Evolutionary conservation across 1,140 invertebrate genomes (phyloP).

Genomic region (Drosophila santomea): DNA sequence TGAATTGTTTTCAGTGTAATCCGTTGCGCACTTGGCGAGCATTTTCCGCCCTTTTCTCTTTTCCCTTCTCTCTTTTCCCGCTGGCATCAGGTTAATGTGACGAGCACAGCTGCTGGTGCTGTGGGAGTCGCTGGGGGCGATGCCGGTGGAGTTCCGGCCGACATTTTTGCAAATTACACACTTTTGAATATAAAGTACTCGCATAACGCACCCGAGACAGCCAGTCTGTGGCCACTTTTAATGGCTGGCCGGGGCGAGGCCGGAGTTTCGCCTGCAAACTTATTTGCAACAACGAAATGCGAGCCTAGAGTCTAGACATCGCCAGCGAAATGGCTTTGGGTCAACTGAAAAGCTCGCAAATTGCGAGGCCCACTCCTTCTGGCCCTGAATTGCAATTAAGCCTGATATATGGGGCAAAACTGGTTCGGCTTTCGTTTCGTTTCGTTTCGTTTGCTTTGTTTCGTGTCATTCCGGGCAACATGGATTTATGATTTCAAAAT

Average conservation of each 20-base stretch:
- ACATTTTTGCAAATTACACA: slow-evolving; percentile 80
- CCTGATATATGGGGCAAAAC: slow-evolving; percentile 51
- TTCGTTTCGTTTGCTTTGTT: slow-evolving; percentile 19
- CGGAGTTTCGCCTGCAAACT: slow-evolving; percentile 29
- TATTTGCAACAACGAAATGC: slow-evolving; percentile 7
- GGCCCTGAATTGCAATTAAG: slow-evolving; percentile 53
- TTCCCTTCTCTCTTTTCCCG: background rate
- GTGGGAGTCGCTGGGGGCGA: slow-evolving; percentile 11
- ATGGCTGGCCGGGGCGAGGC: no score
- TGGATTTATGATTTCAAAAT: slow-evolving; percentile 51
- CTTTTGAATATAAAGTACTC: slow-evolving; percentile 81
- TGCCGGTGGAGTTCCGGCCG: slow-evolving; percentile 10
- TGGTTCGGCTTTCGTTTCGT: slow-evolving; percentile 33
- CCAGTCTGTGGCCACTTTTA: slow-evolving; percentile 60
- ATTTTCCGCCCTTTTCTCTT: background rate
- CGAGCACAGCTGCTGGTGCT: slow-evolving; percentile 64
- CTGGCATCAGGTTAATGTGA: slow-evolving; percentile 73
- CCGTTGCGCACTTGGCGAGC: slow-evolving; percentile 17
- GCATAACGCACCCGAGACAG: slow-evolving; percentile 65
- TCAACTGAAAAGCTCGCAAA: slow-evolving; percentile 47
- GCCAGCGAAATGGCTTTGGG: slow-evolving; percentile 30
- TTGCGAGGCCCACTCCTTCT: slow-evolving; percentile 21
- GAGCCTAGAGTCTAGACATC: slow-evolving; percentile 13
- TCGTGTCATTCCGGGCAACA: slow-evolving; percentile 27
- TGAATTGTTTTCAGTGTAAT: background rate